Base-by-base conservation (phyloP, 2,113 vertebrate genomes). In the Otolemur garnettii region DNA sequence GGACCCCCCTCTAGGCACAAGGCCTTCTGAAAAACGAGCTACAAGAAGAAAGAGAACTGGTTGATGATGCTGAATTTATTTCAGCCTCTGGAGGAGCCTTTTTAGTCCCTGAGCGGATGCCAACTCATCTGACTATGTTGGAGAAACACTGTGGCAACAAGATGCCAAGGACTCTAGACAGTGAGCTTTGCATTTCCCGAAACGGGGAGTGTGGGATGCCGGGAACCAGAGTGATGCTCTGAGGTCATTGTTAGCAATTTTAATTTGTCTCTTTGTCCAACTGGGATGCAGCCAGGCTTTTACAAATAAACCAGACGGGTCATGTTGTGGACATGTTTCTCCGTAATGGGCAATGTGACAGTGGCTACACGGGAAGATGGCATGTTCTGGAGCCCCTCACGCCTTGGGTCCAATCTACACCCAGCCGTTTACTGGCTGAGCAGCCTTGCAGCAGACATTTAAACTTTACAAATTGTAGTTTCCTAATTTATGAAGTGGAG, bases 231-330 rank as follows among this genome's bases (percentile, higher is more conserved):
- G 45, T 68, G 35, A 60, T 64, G 2, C 21, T 68, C 69, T 55
- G 59, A 55, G 62, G n/a, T 87, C 28, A 38, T 33, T 89, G 78
- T 87, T 26, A 74, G 93, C 38, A 55, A 90, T 53, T 60, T 75
- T 80, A 89, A 88, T 91, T 96, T 38, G 62, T 75, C 33, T 89
- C 57, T 93, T 85, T 95, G 64, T 79, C 28, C 79, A 90, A 87
- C 57, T 66, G 53, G 15, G 17, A 42, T 53, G 64, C 18, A 10
- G 28, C 33, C 38, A 77, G 92, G 77, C 66, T 71, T 87, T 62
- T 19, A 89, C 55, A 38, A 33, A 77, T 80, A 69, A 62, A 50
- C 7, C 28, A 59, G 72, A 78, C 4, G 30, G 60, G 42, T 81
- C 74, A 38, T 11, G 17, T 82, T 62, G 62, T 45, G 28, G 11